Percentiles rank a stretch among this genome's conserved stretches.
phyloP scores from a whole-genome alignment of 2,888 invertebrate genomes.

The Ganaspis brasiliensis region DNA sequence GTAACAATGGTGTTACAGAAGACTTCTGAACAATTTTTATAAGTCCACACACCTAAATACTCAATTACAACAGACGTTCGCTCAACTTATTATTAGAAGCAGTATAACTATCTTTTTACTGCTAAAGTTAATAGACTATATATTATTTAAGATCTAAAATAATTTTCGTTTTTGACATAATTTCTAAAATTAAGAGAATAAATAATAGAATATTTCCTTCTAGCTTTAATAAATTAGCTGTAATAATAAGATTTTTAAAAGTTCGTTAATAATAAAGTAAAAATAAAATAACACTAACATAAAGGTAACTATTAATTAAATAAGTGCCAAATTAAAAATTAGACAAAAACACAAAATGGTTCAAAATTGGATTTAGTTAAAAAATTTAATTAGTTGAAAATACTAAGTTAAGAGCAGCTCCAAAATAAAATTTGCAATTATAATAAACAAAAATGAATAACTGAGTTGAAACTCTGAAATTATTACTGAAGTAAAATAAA shows the following conservation, averaged over 20 bases:
- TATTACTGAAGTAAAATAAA: background rate
- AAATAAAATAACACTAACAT: no score
- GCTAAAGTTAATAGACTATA: constrained; percentile 7
- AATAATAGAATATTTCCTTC: no score
- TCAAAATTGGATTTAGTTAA: no score
- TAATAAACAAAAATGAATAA: background rate
- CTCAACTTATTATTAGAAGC: constrained; percentile 24
- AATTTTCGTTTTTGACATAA: background rate
- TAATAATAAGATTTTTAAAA: no score
- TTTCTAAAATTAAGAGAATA: background rate
- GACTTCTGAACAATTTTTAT: constrained; percentile 22
- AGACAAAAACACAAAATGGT: background rate
- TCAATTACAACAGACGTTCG: background rate
- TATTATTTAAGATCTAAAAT: background rate
- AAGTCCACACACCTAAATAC: constrained; percentile 26
- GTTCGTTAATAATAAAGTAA: no score
- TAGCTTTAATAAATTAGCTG: no score
- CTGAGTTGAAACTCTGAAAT: no score
- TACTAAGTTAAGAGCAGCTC: no score
- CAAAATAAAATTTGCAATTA: no score
- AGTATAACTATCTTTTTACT: constrained; percentile 30
- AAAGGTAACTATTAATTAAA: no score
- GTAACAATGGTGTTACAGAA: constrained; percentile 27
- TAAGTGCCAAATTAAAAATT: background rate
- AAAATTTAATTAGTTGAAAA: background rate